These are phyloP conservation scores for Sebastes miniatus DNA, from an alignment of 2,797 vertebrate genomes.

Conservation along the genomic window DNA sequence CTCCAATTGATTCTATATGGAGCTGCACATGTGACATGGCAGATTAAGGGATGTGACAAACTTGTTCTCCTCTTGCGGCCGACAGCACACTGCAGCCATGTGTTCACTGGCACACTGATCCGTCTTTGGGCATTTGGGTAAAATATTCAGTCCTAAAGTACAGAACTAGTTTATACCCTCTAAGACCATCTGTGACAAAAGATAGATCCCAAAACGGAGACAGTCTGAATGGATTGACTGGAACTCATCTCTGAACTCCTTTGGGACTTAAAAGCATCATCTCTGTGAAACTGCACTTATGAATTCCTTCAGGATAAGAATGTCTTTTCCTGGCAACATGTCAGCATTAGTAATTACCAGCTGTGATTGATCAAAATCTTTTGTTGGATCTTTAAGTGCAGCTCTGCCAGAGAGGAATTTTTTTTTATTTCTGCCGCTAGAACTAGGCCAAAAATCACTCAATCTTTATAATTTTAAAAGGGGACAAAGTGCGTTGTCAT, in stretches of 20 bases:
- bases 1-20: conserved; percentile 44
- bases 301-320: conserved; percentile 45
- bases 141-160: conserved; percentile 44
- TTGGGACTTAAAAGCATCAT: conserved; percentile 55
- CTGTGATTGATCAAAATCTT: conserved; percentile 36
- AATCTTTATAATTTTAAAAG: conserved; percentile 6
- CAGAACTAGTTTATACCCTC: conserved; percentile 31
- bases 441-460: conserved; percentile 29
- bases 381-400: conserved; percentile 21
- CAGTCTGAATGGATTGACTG: conserved; percentile 39
- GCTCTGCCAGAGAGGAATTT: conserved; percentile 10
- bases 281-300: conserved; percentile 36
- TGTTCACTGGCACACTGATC: conserved; percentile 45
- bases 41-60: conserved; percentile 53
- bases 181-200: conserved; percentile 53
- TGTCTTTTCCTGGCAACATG: conserved; percentile 30
- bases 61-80: conserved; percentile 26
- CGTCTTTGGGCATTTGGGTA: conserved; percentile 43
- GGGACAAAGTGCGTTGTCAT: conserved; percentile 10
- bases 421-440: not conserved
- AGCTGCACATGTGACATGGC: conserved; percentile 45
- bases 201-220: conserved; percentile 25
- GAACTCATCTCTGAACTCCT: conserved; percentile 32
- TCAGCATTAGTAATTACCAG: conserved; percentile 47
- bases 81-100: conserved; percentile 23